Conservation (phyloP, 2,113 vertebrate genomes). For the Pseudonaja textilis region DNA sequence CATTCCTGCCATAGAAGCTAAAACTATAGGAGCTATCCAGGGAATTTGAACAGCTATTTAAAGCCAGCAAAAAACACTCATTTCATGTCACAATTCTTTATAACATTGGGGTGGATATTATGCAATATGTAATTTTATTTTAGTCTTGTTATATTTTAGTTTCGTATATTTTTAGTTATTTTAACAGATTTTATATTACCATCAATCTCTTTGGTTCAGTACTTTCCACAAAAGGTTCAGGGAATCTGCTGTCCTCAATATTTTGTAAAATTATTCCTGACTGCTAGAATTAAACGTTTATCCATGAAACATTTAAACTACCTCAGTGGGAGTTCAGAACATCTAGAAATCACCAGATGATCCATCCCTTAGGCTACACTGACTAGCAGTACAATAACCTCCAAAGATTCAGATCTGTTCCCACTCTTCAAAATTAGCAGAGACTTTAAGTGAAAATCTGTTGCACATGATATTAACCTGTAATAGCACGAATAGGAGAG, state of each 20-base stretch:
- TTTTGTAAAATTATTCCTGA: not conserved
- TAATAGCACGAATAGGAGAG: not conserved
- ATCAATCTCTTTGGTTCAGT: not conserved
- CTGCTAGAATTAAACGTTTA: not conserved
- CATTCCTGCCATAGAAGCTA: not conserved
- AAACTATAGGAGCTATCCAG: not conserved
- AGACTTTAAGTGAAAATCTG: not conserved
- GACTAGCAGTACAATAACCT: not conserved
- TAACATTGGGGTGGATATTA: not conserved
- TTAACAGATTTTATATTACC: not conserved
- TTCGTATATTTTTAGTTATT: not conserved
- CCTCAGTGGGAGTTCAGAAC: not conserved
- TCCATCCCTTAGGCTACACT: not conserved
- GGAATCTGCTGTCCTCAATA: not conserved
- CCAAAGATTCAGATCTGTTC: not conserved
- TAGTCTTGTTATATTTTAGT: not conserved
- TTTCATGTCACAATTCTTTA: not conserved
- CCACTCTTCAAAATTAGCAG: not conserved
- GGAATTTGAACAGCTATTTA: not conserved
- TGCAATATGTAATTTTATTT: not conserved
- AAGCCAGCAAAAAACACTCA: not conserved
- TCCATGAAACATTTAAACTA: not conserved
- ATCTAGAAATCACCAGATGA: not conserved
- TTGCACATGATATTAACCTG: not conserved
- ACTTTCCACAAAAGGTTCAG: not conserved